These are phyloP conservation scores for Dromococcyx pavoninus DNA, from an alignment of 2,797 vertebrate genomes.

Conservation along the genomic window DNA sequence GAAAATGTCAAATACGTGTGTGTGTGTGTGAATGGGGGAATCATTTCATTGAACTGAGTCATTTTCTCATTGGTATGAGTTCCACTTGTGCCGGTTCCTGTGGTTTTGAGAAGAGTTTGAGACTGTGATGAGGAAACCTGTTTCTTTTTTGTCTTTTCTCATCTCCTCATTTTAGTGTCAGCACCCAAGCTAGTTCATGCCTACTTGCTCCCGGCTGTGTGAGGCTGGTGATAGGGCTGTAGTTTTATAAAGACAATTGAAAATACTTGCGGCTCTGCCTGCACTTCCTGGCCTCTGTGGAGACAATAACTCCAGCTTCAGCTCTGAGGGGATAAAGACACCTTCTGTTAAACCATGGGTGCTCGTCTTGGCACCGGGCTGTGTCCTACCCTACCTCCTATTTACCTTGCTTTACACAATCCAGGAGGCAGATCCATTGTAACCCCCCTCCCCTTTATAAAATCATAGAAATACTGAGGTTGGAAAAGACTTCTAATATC, in stretches of 20 bases:
- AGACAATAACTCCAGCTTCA: accelerated
- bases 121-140: neutral
- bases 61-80: neutral
- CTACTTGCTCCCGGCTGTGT: accelerated
- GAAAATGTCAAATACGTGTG: neutral
- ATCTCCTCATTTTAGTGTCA: neutral
- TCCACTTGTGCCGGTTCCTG: conserved; percentile 3
- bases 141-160: neutral
- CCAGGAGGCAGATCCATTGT: neutral
- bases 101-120: neutral
- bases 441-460: too few species aligned
- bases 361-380: too few species aligned
- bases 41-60: neutral
- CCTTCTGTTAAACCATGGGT: too few species aligned
- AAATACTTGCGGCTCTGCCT: neutral
- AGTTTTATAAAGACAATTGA: neutral
- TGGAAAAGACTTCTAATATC: too few species aligned
- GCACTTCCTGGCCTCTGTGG: accelerated
- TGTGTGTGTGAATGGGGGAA: neutral
- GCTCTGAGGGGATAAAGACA: neutral
- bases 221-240: neutral
- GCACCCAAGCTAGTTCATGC: neutral
- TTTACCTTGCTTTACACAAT: neutral
- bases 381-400: too few species aligned
- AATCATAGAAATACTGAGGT: too few species aligned